Conservation (phyloP, 2,888 invertebrate genomes). For the Esperia sulphurella region DNA sequence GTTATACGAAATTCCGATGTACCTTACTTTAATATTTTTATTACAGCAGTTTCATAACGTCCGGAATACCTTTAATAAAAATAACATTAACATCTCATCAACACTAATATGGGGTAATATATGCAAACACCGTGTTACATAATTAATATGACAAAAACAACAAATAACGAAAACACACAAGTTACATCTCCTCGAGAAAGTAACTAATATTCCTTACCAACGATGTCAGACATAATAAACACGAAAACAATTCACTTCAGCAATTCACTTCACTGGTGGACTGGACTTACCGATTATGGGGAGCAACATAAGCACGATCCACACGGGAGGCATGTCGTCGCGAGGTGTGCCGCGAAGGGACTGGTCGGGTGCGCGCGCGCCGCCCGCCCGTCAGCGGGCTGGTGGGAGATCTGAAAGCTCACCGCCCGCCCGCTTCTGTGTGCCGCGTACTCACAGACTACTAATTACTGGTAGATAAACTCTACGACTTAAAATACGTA, state of each 20-base stretch:
- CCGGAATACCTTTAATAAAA: neutral
- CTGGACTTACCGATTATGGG: conserved; percentile 70
- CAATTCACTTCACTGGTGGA: conserved; percentile 27
- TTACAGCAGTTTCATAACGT: neutral
- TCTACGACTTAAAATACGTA: neutral
- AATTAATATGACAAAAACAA: neutral
- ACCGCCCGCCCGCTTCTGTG: conserved; percentile 47
- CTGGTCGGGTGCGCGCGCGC: conserved; percentile 43
- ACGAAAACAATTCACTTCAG: conserved; percentile 30
- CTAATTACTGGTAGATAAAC: neutral
- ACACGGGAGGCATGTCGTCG: conserved; percentile 73
- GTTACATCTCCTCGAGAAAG: neutral
- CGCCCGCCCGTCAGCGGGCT: conserved; percentile 36
- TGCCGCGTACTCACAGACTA: neutral
- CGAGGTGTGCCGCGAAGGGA: conserved; percentile 65
- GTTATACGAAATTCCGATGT: too few relatives aligned
- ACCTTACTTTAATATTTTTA: too few relatives aligned
- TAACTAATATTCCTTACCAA: neutral
- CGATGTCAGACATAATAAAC: neutral
- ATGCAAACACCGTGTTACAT: neutral
- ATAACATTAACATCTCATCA: neutral
- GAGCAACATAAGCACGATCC: conserved; percentile 71
- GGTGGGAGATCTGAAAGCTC: conserved; percentile 48
- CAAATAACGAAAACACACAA: neutral
- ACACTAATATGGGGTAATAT: neutral